phyloP scores from a whole-genome alignment of 2,797 vertebrate species.

The Sylvia borin region DNA sequence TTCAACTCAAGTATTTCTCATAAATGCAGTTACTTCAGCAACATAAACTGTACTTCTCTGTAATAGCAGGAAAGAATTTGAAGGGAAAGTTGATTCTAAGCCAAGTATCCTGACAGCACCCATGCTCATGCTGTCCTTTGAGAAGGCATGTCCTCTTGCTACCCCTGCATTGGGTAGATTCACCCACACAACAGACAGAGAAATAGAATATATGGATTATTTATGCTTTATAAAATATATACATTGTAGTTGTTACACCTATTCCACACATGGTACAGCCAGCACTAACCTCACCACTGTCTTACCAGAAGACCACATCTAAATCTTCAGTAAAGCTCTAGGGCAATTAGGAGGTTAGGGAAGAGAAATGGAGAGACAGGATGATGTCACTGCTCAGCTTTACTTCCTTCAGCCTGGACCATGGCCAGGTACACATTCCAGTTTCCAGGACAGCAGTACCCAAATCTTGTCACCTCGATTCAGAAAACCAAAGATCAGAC shows the following conservation, averaged over 20 bases:
- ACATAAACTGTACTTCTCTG: neutral
- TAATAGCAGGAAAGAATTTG: neutral
- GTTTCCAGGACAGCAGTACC: neutral
- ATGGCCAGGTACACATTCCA: accelerated
- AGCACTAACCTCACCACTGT: neutral
- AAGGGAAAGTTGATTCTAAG: neutral
- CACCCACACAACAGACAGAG: neutral
- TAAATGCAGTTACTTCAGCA: neutral
- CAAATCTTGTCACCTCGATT: neutral
- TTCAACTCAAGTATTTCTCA: neutral
- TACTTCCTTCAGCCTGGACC: neutral
- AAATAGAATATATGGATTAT: neutral
- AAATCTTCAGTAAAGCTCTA: neutral
- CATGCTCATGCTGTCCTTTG: neutral
- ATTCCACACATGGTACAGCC: neutral
- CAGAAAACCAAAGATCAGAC: neutral
- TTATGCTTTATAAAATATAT: neutral
- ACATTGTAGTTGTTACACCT: neutral
- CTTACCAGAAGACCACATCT: neutral
- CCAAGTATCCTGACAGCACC: neutral
- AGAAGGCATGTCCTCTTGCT: neutral
- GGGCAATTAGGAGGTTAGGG: neutral
- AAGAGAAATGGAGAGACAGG: neutral
- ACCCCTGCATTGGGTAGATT: neutral
- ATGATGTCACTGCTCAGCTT: neutral